Base-by-base conservation (phyloP, 2,888 invertebrate genomes). In the Limenitis camilla region DNA sequence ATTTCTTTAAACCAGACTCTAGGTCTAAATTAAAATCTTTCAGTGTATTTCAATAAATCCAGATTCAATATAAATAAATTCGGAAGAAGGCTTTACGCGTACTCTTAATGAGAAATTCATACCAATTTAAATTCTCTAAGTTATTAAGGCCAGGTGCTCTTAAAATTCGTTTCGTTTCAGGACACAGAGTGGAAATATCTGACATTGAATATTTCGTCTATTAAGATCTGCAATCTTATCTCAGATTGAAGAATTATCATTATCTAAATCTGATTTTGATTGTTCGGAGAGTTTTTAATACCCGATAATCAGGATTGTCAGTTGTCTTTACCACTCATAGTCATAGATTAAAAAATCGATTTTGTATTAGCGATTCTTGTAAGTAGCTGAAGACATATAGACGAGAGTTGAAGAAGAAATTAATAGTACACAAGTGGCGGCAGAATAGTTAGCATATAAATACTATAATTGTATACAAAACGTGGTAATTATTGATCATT, bases 81-180 rank as follows among this genome's bases (percentile, higher is more conserved):
- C 32, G 31, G 38, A 46, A 47, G 47, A 39, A 40, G 33, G 36
- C 40, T 53, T 36, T 33, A 46, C 49, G 49, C 40, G 49, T 2
- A n/a, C 33, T 45, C 51, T 52, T 43, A 52, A 56, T 56, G 46
- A 56, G 49, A 56, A 39, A 49, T 53, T 56, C 49, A 47, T 56
- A 50, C 45, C 41, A 31, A 53, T 50, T 56, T 49, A 56, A 56
- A 56, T 48, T 50, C 40, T 36, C 36, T 6, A 5, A 42, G 28
- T 41, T 47, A 40, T 36, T 42, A 42, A 49, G 35, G 10, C 41
- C 47, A 42, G 46, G 53, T 46, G 42, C 36, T 49, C 32, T 40
- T 45, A 35, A 38, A 45, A 45, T 40, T 9, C 9, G 35, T 19
- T 51, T 51, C n/a, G 35, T 8, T 30, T 27, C 29, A 8, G 19